A percentile compares a stretch with the other conserved stretches of the same genome.
phyloP scores from a whole-genome alignment of 2,888 invertebrate genomes.

The Ochropleura plecta region DNA sequence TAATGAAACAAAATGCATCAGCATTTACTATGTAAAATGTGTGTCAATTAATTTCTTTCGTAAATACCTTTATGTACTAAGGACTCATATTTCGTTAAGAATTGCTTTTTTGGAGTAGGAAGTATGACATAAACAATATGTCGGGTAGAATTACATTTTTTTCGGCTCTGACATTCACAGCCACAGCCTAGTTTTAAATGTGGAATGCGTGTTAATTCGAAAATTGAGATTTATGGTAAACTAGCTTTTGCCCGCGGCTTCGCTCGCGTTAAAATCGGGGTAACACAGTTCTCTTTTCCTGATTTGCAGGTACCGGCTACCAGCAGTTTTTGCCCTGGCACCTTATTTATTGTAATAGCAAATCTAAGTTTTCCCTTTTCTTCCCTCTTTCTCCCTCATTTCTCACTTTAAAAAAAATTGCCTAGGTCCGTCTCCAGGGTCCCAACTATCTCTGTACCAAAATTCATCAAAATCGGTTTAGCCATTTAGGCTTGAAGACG shows the following conservation, averaged over 20 bases:
- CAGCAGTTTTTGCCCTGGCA: too few relatives aligned
- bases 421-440: too few relatives aligned
- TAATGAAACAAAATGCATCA: neutral
- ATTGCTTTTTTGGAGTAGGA: slow-evolving; percentile 50
- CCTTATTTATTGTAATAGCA: too few relatives aligned
- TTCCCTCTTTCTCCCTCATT: too few relatives aligned
- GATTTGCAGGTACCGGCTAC: too few relatives aligned
- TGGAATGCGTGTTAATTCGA: neutral
- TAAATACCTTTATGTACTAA: neutral
- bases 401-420: too few relatives aligned
- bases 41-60: slow-evolving; percentile 43
- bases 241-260: neutral
- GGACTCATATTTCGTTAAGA: slow-evolving; percentile 51
- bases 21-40: slow-evolving; percentile 23
- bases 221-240: neutral
- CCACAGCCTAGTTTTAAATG: slow-evolving; percentile 25
- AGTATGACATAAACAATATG: slow-evolving; percentile 49
- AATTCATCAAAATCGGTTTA: too few relatives aligned
- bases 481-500: too few relatives aligned
- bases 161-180: slow-evolving; percentile 47
- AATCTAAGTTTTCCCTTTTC: too few relatives aligned
- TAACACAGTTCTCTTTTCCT: too few relatives aligned
- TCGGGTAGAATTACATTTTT: slow-evolving; percentile 55
- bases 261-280: too few relatives aligned
- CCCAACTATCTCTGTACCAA: too few relatives aligned